Evolutionary conservation across 2,888 invertebrate species (phyloP), one percentile per base, ranked within the genome.

Genomic region (Ceriagrion tenellum): DNA sequence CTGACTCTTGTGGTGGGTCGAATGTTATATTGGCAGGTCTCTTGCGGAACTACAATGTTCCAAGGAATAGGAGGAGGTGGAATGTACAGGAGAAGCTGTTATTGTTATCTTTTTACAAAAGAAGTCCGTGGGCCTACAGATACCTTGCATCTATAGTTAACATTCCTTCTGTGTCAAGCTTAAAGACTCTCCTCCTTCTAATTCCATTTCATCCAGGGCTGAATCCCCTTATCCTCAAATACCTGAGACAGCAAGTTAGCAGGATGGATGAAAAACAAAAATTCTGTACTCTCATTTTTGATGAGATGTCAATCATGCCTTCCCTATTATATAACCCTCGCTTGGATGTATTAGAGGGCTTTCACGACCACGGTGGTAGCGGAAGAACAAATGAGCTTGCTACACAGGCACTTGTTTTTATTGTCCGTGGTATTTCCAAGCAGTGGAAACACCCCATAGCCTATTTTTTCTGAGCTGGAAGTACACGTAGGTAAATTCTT

Each of bases 391-490:
- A 69, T 69, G 88, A 18, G 47, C 40, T 88, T 88, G 88, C 88
- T 88, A 88, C 35, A 23, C 18, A 88, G 47, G 88, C 88, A 88
- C 47, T 88, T 35, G 40, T 88, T 88, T 88, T 88, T 40, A 88
- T 88, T 40, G 88, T 88, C 47, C 88, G 88, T 40, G 88, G 88
- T 47, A 88, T 88, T 47, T 88, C 13, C 0, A 88, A 47, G 47
- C 35, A 88, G 88, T 88, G 88, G 88, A 88, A 88, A 47, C 88
- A 88, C 40, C 88, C 88, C 40, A 47, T 88, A 47, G 88, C 88
- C 18, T 88, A 88, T 23, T 88, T 40, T 23, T 88, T 40, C 88
- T 40, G 88, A 40, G 16, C 35, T 88, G 88, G 88, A 35, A 40
- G 88, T 88, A 88, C 88, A 88, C 88, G 40, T 20, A 6, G 40